A percentile compares a stretch with the other conserved stretches of the same genome.
phyloP scores from a whole-genome alignment of 2,797 vertebrate genomes.

The Anomalospiza imberbis region DNA sequence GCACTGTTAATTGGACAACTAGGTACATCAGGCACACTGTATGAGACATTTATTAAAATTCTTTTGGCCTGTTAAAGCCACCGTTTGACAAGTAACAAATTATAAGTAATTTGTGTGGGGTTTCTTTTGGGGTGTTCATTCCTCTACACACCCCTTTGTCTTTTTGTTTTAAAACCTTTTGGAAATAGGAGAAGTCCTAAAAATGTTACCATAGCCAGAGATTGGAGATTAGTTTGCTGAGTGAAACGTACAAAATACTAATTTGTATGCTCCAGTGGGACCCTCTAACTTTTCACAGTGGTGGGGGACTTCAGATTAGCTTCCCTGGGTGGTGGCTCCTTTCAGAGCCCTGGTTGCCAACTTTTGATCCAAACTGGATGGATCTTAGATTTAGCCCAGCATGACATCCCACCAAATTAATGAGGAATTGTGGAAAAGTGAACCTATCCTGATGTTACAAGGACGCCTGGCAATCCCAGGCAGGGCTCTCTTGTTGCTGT shows the following conservation, averaged over 20 bases:
- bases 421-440: not conserved
- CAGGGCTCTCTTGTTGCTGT: not conserved
- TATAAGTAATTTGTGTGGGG: not conserved
- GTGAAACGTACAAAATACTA: rapidly evolving
- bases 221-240: not conserved
- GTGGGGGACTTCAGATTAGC: not conserved
- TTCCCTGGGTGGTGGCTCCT: not conserved
- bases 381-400: not conserved
- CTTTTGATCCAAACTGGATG: not conserved
- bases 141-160: not conserved
- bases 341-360: not conserved
- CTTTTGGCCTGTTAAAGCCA: not conserved
- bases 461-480: not conserved
- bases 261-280: not conserved
- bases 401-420: not conserved
- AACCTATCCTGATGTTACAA: not conserved
- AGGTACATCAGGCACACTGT: not conserved
- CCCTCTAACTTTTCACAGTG: not conserved
- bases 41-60: not conserved
- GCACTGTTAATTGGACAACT: not conserved
- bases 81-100: not conserved
- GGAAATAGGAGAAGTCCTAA: not conserved
- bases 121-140: not conserved
- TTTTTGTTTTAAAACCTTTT: not conserved
- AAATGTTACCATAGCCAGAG: not conserved